Conservation (phyloP, 2,888 invertebrate genomes). For the Sipha maydis region DNA sequence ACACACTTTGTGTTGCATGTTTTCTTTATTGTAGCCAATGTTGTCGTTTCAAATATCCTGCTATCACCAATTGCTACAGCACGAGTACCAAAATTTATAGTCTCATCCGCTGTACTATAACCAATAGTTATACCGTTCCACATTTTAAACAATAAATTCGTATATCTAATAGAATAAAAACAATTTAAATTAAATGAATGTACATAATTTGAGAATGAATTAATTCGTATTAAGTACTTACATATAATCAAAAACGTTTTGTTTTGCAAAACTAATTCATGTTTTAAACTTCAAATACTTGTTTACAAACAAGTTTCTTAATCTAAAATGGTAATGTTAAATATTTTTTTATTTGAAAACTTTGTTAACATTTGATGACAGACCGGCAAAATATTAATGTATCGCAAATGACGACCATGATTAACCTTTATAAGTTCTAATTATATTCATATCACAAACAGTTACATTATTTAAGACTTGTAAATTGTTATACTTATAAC, state of each 20-base stretch:
- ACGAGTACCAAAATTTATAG: slow-evolving; percentile 71
- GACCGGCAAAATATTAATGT: no score
- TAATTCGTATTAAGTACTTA: slow-evolving; percentile 8
- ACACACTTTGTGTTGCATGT: slow-evolving; percentile 30
- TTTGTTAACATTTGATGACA: no score
- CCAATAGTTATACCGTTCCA: slow-evolving; percentile 68
- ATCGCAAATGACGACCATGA: no score
- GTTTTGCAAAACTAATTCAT: neutral
- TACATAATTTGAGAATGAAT: neutral
- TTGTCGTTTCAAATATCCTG: slow-evolving; percentile 70
- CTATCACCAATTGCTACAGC: slow-evolving; percentile 68
- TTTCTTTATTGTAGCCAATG: slow-evolving; percentile 68
- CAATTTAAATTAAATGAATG: neutral
- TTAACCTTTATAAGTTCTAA: no score
- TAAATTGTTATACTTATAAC: no score
- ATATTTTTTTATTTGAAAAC: no score
- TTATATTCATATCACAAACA: no score
- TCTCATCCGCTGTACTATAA: slow-evolving; percentile 70
- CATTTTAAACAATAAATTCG: slow-evolving; percentile 60
- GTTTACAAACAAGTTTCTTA: no score
- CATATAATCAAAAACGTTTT: neutral
- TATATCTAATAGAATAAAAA: neutral
- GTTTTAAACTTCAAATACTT: neutral
- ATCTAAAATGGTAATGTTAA: no score
- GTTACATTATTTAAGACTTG: no score